phyloP scores from a whole-genome alignment of 2,113 vertebrate species.

The Thymallus thymallus region DNA sequence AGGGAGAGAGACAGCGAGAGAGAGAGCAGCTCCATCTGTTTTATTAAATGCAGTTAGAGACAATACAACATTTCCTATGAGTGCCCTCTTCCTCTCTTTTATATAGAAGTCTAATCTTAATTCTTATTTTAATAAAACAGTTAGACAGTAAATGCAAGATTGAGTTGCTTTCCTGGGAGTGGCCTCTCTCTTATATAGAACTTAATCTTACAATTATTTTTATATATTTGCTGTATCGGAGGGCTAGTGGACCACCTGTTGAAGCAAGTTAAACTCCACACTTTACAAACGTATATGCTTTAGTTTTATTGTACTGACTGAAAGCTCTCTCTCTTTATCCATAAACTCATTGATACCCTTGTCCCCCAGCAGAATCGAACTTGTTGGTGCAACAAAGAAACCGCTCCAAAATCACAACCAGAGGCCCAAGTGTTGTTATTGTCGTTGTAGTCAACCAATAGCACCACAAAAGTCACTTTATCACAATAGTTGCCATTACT shows the following conservation, averaged over 20 bases:
- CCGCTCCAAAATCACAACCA: background rate
- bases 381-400: slow-evolving; percentile 2
- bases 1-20: slow-evolving; percentile 9
- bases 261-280: background rate
- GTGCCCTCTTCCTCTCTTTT: too few species aligned
- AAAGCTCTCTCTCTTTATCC: too few species aligned
- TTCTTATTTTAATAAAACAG: too few species aligned
- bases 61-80: too few species aligned
- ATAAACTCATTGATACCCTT: too few species aligned
- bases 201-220: background rate
- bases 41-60: too few species aligned
- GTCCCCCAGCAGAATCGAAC: too few species aligned
- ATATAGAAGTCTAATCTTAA: too few species aligned
- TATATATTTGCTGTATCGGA: slow-evolving; percentile 13
- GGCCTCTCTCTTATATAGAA: background rate
- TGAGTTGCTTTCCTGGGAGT: background rate
- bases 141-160: background rate
- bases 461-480: background rate
- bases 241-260: slow-evolving; percentile 8
- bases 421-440: too few species aligned
- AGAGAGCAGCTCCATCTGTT: slow-evolving; percentile 10
- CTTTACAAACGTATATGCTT: too few species aligned
- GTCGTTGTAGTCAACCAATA: too few species aligned
- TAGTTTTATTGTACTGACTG: too few species aligned
- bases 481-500: background rate